Evolutionary conservation across 2,113 vertebrate genomes (phyloP).

Genomic region (Empidonax alnorum): DNA sequence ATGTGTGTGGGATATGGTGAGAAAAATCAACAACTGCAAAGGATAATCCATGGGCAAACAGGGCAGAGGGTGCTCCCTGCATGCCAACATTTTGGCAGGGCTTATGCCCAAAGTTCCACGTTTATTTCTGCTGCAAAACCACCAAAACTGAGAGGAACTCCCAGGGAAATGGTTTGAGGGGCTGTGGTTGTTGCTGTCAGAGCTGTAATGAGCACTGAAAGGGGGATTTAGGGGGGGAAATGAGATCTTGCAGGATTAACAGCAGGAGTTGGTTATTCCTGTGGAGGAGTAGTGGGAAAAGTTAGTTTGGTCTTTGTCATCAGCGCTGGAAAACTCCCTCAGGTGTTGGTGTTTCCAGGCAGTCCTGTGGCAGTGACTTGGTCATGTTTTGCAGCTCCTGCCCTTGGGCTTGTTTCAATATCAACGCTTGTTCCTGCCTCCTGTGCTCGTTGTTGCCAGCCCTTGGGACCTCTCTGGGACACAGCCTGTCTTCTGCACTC

Average conservation of each 20-base stretch:
- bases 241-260: neutral
- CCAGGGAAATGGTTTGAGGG: neutral
- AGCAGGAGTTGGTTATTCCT: neutral
- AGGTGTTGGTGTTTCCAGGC: neutral
- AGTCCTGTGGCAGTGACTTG: neutral
- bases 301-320: neutral
- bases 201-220: neutral
- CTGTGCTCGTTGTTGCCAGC: neutral
- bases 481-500: too few species aligned
- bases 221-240: neutral
- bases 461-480: neutral
- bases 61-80: neutral
- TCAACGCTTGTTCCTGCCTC: neutral
- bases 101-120: neutral
- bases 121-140: neutral
- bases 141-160: neutral
- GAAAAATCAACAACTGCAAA: neutral
- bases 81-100: neutral
- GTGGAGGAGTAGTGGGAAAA: neutral
- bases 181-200: neutral
- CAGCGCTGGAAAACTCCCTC: neutral
- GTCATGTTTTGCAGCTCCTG: neutral
- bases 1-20: fast-evolving
- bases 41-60: neutral
- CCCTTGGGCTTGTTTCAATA: neutral